phyloP scores from a whole-genome alignment of 1,140 invertebrate genomes.

The Euwallacea fornicatus region DNA sequence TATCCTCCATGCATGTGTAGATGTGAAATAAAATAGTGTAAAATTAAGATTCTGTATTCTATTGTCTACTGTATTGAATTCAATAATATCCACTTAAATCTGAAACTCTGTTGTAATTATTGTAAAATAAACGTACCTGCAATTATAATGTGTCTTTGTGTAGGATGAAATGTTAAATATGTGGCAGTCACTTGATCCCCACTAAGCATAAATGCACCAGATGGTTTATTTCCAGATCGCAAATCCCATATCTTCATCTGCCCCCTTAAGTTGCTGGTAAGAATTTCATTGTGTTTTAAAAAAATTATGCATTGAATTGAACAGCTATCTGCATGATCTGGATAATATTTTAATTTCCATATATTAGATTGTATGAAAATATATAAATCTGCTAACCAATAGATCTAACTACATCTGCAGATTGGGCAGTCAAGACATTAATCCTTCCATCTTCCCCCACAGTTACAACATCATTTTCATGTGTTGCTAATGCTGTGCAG shows the following conservation, averaged over 20 bases:
- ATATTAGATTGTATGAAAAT: background rate
- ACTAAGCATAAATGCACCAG: conserved; percentile 66
- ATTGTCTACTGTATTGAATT: too few species aligned
- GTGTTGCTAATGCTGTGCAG: conserved; percentile 67
- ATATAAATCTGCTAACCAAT: conserved; percentile 57
- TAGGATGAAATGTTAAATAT: conserved; percentile 78
- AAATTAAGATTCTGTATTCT: too few species aligned
- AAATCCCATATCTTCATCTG: conserved; percentile 89
- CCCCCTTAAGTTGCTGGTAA: conserved; percentile 81
- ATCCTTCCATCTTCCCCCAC: conserved; percentile 84
- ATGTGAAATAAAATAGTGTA: too few species aligned
- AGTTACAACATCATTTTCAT: conserved; percentile 72
- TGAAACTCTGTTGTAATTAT: too few species aligned
- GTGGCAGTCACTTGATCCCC: conserved; percentile 70
- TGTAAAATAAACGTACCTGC: conserved; percentile 60
- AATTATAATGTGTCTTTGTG: conserved; percentile 79
- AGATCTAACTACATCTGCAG: conserved; percentile 61
- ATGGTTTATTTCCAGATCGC: conserved; percentile 61
- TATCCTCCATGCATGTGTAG: too few species aligned
- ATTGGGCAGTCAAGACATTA: conserved; percentile 66
- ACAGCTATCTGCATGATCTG: conserved; percentile 79
- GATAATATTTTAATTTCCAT: conserved; percentile 38
- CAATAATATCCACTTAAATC: too few species aligned
- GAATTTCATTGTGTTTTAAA: conserved; percentile 74
- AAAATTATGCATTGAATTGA: conserved; percentile 76